phyloP scores from a whole-genome alignment of 1,140 invertebrate genomes.

The Pseudomyrmex sp. region DNA sequence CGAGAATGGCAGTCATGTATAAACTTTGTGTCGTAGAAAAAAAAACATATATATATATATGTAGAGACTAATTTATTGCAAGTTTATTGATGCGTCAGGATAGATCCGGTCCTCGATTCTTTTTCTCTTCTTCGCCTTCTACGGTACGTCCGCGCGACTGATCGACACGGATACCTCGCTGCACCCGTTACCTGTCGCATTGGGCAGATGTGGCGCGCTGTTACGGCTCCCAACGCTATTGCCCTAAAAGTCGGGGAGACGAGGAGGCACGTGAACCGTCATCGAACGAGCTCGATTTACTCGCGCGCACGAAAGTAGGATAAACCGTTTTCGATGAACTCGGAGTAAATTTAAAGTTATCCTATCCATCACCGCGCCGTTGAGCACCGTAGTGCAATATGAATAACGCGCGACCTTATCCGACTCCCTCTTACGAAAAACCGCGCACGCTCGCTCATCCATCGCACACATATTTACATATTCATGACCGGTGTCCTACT shows the following conservation, averaged over 20 bases:
- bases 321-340: no score
- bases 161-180: slow-evolving; percentile 23
- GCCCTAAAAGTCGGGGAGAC: not conserved
- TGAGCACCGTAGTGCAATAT: no score
- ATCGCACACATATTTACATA: not conserved
- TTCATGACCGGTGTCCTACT: not conserved
- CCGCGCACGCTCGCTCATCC: not conserved
- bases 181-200: slow-evolving; percentile 51
- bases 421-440: not conserved
- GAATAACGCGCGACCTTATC: not conserved
- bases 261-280: not conserved
- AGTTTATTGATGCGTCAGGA: not conserved
- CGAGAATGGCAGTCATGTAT: not conserved
- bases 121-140: slow-evolving; percentile 36
- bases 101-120: slow-evolving; percentile 17
- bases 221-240: slow-evolving; percentile 6
- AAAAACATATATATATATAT: no score
- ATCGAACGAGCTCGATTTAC: not conserved
- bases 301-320: no score
- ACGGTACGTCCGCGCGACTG: slow-evolving; percentile 1
- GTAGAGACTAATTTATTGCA: no score
- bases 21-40: no score
- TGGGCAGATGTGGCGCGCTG: slow-evolving; percentile 36
- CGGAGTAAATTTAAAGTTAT: no score
- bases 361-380: no score